A percentile compares a stretch with the other conserved stretches of the same genome.
Conservation (phyloP, 1,140 invertebrate species). For the Varroa destructor region DNA sequence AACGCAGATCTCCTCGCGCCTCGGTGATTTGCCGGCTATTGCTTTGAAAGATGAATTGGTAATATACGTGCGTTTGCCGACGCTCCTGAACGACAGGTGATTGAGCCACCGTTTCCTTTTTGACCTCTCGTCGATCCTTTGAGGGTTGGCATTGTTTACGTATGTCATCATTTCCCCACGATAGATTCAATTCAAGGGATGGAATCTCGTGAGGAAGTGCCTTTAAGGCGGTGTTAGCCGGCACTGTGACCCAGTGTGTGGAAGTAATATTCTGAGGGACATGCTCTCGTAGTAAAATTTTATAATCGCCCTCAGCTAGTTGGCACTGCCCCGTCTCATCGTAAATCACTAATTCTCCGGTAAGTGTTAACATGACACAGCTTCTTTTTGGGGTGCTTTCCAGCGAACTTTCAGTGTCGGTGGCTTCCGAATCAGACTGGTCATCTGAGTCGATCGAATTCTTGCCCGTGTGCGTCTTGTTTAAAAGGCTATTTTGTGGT, state of each 20-base stretch:
- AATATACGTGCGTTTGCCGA: slow-evolving; percentile 56
- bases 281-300: slow-evolving; percentile 60
- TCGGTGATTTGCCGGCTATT: slow-evolving; percentile 87
- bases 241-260: slow-evolving; percentile 13
- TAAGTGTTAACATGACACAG: slow-evolving; percentile 45
- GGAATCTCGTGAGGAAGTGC: slow-evolving; percentile 18
- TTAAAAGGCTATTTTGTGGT: slow-evolving; percentile 31
- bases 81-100: neutral
- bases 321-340: slow-evolving; percentile 75
- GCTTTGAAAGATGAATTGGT: slow-evolving; percentile 90
- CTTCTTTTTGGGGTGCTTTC: slow-evolving; percentile 46
- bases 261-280: slow-evolving; percentile 13
- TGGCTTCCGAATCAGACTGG: slow-evolving; percentile 20
- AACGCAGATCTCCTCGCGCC: slow-evolving; percentile 74
- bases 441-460: slow-evolving; percentile 21
- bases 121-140: neutral
- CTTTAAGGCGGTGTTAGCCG: neutral
- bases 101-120: slow-evolving; percentile 19
- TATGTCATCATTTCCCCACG: slow-evolving; percentile 26
- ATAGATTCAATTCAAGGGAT: slow-evolving; percentile 4
- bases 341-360: slow-evolving; percentile 72
- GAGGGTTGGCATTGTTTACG: neutral
- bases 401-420: slow-evolving; percentile 14
- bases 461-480: neutral
- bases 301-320: slow-evolving; percentile 74